Base-by-base conservation (phyloP, 2,113 vertebrate species). In the Alethe diademata region DNA sequence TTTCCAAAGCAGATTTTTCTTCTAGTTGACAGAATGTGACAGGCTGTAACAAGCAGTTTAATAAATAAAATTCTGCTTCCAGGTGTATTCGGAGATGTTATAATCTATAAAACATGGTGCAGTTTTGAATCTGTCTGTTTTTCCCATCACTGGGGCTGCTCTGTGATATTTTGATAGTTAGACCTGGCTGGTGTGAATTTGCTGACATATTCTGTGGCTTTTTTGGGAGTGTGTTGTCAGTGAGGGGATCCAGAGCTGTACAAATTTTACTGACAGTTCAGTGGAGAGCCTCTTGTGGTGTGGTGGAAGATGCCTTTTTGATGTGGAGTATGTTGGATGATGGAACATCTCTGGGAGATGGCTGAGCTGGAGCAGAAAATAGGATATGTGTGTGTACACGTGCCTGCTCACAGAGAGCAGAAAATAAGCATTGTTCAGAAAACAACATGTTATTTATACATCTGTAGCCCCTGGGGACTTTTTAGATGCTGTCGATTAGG, bases 1-100 rank as follows among this genome's bases (percentile, higher is more conserved):
- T 93, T 96, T 97, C 86, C 60, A 92, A 51, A 57, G 82, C 36
- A 54, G 73, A 57, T 94, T 96, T 96, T 92, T 96, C 78, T 95
- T 92, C 9, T 38, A 19, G 65, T 80, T 95, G 92, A 84, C 78
- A 96, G 84, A 88, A 57, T 91, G 15, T 54, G 93, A 95, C 87
- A 78, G 61, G 67, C 87, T 94, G 12, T 91, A 95, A 82, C 78
- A 81, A 79, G 48, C 47, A 90, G 66, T 87, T 96, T 91, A 96
- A 96, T 96, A 94, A 95, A 90, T 92, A 86, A 95, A 95, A 85
- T 33, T 67, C 65, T 78, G 43, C 79, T 92, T 89, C 78, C 58
- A 69, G 94, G 79, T 94, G 66, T 91, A 38, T 88, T 94, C 81
- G 0, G 78, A 75, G 62, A 71, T 93, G 87, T 65, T 95, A 35